Conservation (phyloP, 2,113 vertebrate genomes). For the Etia nguti region DNA sequence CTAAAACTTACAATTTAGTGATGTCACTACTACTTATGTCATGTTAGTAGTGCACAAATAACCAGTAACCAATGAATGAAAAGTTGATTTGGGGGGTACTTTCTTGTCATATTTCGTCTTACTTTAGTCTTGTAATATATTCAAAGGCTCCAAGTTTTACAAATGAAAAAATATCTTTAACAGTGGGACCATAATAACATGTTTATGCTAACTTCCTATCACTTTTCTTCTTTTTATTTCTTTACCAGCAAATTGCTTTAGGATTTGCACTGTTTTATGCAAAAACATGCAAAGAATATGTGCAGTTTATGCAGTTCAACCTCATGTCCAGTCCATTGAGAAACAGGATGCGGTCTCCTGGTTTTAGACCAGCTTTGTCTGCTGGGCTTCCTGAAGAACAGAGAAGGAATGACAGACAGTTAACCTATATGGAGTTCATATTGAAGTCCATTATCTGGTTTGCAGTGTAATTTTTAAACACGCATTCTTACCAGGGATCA, state of each 20-base stretch:
- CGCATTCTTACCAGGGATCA: slow-evolving; percentile 83
- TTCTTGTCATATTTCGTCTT: background rate
- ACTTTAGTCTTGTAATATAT: background rate
- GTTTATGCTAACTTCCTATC: background rate
- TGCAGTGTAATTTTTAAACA: background rate
- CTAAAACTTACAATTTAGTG: background rate
- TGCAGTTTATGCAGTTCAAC: slow-evolving; percentile 54
- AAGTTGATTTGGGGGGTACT: background rate
- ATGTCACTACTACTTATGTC: background rate
- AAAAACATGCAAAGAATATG: background rate
- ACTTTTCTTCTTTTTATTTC: background rate
- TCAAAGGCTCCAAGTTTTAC: background rate
- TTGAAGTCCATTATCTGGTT: background rate
- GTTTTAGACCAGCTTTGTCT: slow-evolving; percentile 89
- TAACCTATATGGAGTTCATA: background rate
- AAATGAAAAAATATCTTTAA: background rate
- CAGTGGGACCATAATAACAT: background rate
- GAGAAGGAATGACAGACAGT: background rate
- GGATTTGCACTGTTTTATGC: background rate
- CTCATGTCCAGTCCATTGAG: slow-evolving; percentile 98
- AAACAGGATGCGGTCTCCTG: slow-evolving; percentile 93
- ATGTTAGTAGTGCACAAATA: background rate
- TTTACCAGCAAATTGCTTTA: background rate
- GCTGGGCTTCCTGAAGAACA: slow-evolving; percentile 84
- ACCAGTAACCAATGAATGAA: background rate